Base-by-base conservation (phyloP, 2,888 invertebrate species). In the Agrochola macilenta region DNA sequence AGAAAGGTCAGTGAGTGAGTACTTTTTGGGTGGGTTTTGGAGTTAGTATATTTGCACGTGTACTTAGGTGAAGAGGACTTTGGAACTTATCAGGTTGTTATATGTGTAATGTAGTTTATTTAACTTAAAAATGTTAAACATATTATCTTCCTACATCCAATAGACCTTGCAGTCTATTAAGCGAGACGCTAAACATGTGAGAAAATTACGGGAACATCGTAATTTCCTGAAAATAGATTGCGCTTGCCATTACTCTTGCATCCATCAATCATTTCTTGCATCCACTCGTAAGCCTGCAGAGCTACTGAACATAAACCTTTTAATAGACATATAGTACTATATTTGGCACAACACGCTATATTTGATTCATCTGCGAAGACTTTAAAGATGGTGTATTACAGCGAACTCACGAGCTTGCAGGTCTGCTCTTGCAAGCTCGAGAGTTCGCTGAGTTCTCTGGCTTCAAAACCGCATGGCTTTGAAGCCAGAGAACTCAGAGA, bases 1-100 rank as follows among this genome's bases (percentile, higher is more conserved):
- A 58, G 60, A 80, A 80, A 64, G 68, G 71, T 65, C 71, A 12
- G 20, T 61, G 54, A 79, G 46, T 57, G 54, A 46, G 8, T 46
- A 7, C 7, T n/a, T n/a, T n/a, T n/a, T n/a, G n/a, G n/a, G n/a
- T n/a, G n/a, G n/a, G n/a, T n/a, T n/a, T n/a, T n/a, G n/a, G n/a
- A n/a, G n/a, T n/a, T 58, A 17, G 26, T 30, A 30, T 70, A 39
- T 71, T 30, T 30, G 5, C 7, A 5, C 12, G 30, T 57, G 17
- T 12, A 43, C 17, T 1, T 57, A 71, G n/a, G 43, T 57, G 2
- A 8, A 54, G 30, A n/a, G 23, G 11, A 70, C 11, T 26, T 70
- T 52, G 26, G 3, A 49, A 17, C 14, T 23, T 26, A 26, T 26
- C 5, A 3, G 69, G 17, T 12, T 46, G 30, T 35, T n/a, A 68